Percentiles rank a stretch among this genome's conserved stretches.
These are phyloP conservation scores for Phortica okadai DNA, from an alignment of 2,888 invertebrate genomes.

Conservation along the genomic window DNA sequence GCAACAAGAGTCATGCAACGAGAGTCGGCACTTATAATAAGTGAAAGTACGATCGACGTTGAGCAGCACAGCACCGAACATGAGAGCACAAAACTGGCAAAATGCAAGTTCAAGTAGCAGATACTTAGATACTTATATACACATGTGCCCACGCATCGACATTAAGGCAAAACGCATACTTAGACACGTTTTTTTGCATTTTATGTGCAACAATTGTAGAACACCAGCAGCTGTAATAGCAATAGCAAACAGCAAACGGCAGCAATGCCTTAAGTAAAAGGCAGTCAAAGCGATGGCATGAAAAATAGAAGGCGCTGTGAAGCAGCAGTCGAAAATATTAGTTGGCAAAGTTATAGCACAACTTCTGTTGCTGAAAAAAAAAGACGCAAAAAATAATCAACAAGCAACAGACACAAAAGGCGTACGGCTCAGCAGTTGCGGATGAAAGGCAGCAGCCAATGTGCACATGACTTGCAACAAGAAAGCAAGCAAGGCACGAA, in stretches of 20 bases:
- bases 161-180: slow-evolving; percentile 1
- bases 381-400: too few relatives aligned
- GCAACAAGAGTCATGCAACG: background rate
- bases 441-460: too few relatives aligned
- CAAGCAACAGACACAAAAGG: too few relatives aligned
- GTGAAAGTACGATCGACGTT: slow-evolving; percentile 2
- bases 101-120: slow-evolving; percentile 11
- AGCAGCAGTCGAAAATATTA: too few relatives aligned
- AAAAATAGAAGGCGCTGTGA: background rate
- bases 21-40: slow-evolving; percentile 9
- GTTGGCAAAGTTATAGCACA: background rate
- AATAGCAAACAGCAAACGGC: background rate
- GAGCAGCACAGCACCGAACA: background rate
- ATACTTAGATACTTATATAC: background rate
- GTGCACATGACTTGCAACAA: too few relatives aligned
- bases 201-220: slow-evolving; percentile 10
- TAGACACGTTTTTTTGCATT: slow-evolving; percentile 16
- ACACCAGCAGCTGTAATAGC: background rate
- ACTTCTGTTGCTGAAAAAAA: too few relatives aligned
- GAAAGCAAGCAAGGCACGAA: too few relatives aligned
- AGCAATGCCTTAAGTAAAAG: background rate
- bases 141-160: background rate
- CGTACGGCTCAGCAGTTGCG: too few relatives aligned
- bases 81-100: background rate
- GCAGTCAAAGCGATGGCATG: background rate